A percentile compares a stretch with the other conserved stretches of the same genome.
Evolutionary conservation across 2,888 invertebrate species (phyloP).

Genomic region (Dinocampus coccinellae): DNA sequence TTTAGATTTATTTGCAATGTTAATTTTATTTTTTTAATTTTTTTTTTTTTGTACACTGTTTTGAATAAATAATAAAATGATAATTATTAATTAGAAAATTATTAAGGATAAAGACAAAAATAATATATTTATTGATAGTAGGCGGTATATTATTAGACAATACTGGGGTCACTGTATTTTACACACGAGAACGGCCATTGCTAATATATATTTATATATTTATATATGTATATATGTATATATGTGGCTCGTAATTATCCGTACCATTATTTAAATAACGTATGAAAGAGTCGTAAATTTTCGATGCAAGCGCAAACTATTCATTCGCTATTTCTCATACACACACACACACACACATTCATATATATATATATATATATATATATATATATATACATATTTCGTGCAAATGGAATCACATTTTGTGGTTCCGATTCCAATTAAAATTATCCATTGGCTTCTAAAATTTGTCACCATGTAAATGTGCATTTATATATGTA

Average conservation of each 20-base stretch:
- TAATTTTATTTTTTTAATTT: neutral
- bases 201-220: neutral
- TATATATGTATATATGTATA: neutral
- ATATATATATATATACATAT: neutral
- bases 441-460: neutral
- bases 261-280: slow-evolving; percentile 4
- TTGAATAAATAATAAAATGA: neutral
- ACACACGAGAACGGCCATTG: neutral
- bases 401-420: neutral
- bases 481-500: neutral
- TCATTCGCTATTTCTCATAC: neutral
- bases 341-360: neutral
- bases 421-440: neutral
- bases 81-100: neutral
- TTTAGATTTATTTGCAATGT: neutral
- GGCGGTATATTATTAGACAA: neutral
- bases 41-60: neutral
- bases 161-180: neutral
- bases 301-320: neutral
- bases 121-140: neutral
- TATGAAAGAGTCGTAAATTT: slow-evolving; percentile 14
- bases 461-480: neutral
- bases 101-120: no score
- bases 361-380: neutral
- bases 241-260: neutral